Base-by-base conservation (phyloP, 2,888 invertebrate species). In the Allygus modestus region DNA sequence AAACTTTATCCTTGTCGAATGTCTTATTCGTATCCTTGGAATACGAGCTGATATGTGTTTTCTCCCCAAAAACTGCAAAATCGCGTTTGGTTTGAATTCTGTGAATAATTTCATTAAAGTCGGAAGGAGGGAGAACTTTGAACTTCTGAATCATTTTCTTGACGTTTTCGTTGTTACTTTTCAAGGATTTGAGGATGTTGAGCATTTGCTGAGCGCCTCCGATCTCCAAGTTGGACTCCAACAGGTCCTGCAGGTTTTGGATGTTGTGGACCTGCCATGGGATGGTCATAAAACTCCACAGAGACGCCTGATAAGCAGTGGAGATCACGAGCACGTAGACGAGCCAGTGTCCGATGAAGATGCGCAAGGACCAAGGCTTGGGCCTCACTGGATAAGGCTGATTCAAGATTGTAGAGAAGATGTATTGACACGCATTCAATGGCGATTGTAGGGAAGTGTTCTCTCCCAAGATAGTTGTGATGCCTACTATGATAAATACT, bases 201-300 rank as follows among this genome's bases (percentile, higher is more conserved):
- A 82, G 86, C 87, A 87, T 87, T 75, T 86, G 85, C 28, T 86
- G 86, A 31, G 85, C 84, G 0, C 88, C 88, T 0, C 86, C 87
- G 11, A 88, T 81, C 54, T 85, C 85, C 15, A 88, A 83, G 46
- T 86, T 85, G 7, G 88, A 87, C 26, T 86, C 86, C n/a, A 88
- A 69, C 0, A 88, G 51, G 41, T 88, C 86, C 0, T 83, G 28
- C 23, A 86, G 87, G 46, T 82, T 86, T 17, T 88, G 84, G 4
- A 88, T 86, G 71, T 88, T 87, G 12, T 86, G 85, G 9, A 86
- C 86, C 46, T 87, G 86, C 54, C 86, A 87, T 9, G 88, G 88
- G 23, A 88, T 87, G 5, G 88, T 88, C 71, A 88, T 87, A 23
- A 88, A 84, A 75, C 88, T 88, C 15, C 87, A 87, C 61, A 87